Base-by-base conservation (phyloP, 1,140 invertebrate species). In the Acromyrmex heyeri region DNA sequence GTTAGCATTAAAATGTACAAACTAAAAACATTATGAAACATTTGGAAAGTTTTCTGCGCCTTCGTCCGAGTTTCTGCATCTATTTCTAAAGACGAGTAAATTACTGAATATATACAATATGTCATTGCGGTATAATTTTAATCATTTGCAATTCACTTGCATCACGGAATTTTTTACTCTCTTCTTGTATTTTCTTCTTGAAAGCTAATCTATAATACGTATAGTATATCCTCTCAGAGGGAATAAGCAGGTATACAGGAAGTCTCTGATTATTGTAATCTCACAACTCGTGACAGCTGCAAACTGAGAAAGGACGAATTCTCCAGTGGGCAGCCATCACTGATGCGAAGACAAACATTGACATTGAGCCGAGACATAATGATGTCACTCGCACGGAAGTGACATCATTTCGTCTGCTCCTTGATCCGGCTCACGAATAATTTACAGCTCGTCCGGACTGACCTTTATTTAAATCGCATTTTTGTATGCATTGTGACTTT, bases 331-430 rank as follows among this genome's bases (percentile, higher is more conserved):
- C 73, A 72, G 64, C 48, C 65, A 73, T 87, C 24, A 48, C 38
- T 55, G 27, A 61, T 78, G 77, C 38, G 62, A 78, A 72, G 73
- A 73, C 59, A 70, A 85, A 65, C 59, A 65, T 18, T 62, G 90
- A 85, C 89, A 91, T 92, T 91, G 90, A 91, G 70, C 48, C 79
- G 55, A 72, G 65, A 2, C 55, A 53, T 67, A 85, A 86, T 91
- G 89, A 92, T 91, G 92, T 92, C 90, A 82, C 65, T 65, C 65
- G 59, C 64, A 61, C 90, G 92, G 88, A 92, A 93, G 87, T 93
- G 90, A 86, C 90, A 88, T 92, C 88, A 90, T 77, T 87, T 85
- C 5, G 77, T 83, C 79, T 64, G 64, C 67, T 50, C 73, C 21
- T 85, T 69, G 77, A 64, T 82, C 62, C 78, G 69, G 91, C 27